Evolutionary conservation across 2,113 vertebrate species (phyloP).

Genomic region (Cheilinus undulatus): DNA sequence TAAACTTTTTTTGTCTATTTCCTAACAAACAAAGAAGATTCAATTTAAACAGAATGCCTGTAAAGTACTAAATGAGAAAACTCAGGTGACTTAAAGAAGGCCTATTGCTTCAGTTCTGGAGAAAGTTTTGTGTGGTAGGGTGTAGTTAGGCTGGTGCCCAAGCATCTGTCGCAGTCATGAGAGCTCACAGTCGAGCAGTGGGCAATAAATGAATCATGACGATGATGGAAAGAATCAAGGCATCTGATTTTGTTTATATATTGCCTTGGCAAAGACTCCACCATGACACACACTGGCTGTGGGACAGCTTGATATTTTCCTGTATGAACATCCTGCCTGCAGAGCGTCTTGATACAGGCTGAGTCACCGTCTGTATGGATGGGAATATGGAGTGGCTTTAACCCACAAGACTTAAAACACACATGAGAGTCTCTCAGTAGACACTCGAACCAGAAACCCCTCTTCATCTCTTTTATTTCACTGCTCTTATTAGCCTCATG

Average conservation of each 20-base stretch:
- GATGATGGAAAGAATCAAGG: slow-evolving; percentile 23
- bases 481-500: slow-evolving; percentile 32
- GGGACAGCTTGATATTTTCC: slow-evolving; percentile 27
- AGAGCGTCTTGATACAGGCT: slow-evolving; percentile 15
- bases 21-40: too few species aligned
- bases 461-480: slow-evolving; percentile 61
- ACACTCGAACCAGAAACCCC: slow-evolving; percentile 46
- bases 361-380: slow-evolving; percentile 31
- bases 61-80: too few species aligned
- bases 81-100: background rate
- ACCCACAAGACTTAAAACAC: slow-evolving; percentile 47
- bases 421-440: slow-evolving; percentile 54
- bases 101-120: background rate
- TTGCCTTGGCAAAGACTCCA: slow-evolving; percentile 14
- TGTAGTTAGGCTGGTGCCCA: slow-evolving; percentile 4
- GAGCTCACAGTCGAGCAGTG: slow-evolving; percentile 12
- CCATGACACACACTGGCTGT: slow-evolving; percentile 35
- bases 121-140: slow-evolving; percentile 5
- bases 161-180: slow-evolving; percentile 26
- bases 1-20: too few species aligned
- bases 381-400: slow-evolving; percentile 21
- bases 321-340: background rate
- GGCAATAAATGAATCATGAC: slow-evolving; percentile 51
- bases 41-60: too few species aligned
- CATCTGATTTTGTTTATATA: slow-evolving; percentile 33